Percentiles rank a stretch among this genome's conserved stretches.
phyloP scores from a whole-genome alignment of 2,888 invertebrate genomes.

The Drosophila affinis region DNA sequence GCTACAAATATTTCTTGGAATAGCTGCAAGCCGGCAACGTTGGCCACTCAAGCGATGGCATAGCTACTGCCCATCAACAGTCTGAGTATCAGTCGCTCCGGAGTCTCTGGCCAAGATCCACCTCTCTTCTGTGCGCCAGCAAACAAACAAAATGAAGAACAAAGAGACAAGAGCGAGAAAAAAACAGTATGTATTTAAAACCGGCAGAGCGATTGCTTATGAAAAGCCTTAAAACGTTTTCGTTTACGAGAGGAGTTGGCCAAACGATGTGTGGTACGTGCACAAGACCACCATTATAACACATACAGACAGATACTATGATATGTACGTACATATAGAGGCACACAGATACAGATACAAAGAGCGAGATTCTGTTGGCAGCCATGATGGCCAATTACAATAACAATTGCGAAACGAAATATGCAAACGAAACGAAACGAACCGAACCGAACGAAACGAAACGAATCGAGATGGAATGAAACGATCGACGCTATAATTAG shows the following conservation, averaged over 20 bases:
- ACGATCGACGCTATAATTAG: constrained; percentile 56
- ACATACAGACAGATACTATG: neutral
- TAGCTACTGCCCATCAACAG: constrained; percentile 3
- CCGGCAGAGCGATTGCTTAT: constrained; percentile 41
- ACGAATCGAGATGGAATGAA: constrained; percentile 6
- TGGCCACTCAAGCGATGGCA: constrained; percentile 19
- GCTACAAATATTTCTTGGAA: too few relatives aligned
- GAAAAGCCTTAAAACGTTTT: constrained; percentile 81
- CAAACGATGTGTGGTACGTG: constrained; percentile 55
- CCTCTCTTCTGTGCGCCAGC: constrained; percentile 4
- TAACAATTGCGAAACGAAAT: constrained; percentile 73
- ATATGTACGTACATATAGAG: neutral
- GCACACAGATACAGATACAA: neutral
- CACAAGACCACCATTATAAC: constrained; percentile 51
- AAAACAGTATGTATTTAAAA: constrained; percentile 22
- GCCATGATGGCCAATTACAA: constrained; percentile 75
- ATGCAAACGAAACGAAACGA: constrained; percentile 53
- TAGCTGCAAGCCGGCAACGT: constrained; percentile 14
- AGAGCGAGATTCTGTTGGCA: constrained; percentile 20
- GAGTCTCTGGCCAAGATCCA: neutral
- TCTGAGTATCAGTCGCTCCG: neutral
- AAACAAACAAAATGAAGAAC: constrained; percentile 36
- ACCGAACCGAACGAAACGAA: constrained; percentile 7
- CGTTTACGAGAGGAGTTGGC: constrained; percentile 79
- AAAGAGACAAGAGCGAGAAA: constrained; percentile 3